Conservation (phyloP, 1,140 invertebrate genomes). For the Anoplophora glabripennis region DNA sequence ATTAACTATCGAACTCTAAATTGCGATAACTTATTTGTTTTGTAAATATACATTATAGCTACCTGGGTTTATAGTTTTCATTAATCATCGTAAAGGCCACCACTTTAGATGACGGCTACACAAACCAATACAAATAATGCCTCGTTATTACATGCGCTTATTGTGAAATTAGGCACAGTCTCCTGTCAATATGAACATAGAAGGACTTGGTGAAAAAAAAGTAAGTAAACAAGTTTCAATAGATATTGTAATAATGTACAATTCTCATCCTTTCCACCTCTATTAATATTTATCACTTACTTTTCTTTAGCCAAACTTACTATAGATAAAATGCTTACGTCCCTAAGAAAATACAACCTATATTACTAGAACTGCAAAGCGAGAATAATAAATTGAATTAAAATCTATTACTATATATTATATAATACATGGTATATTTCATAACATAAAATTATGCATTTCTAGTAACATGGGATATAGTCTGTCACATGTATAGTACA, state of each 20-base stretch:
- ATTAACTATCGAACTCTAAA: no score
- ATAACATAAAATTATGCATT: conserved; percentile 26
- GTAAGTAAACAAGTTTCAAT: no score
- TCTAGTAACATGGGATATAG: conserved; percentile 43
- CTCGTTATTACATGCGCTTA: conserved; percentile 26
- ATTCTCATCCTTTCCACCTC: no score
- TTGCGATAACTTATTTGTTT: no score
- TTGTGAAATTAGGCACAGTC: conserved; percentile 47
- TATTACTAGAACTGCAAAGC: conserved; percentile 41
- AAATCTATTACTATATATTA: conserved; percentile 21
- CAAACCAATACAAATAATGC: conserved; percentile 3
- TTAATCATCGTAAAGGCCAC: no score
- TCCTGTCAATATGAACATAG: conserved; percentile 39
- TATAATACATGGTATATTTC: conserved; percentile 21
- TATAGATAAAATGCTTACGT: conserved; percentile 42
- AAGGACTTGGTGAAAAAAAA: not conserved
- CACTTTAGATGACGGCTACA: not conserved
- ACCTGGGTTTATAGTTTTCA: no score
- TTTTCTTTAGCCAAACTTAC: not conserved
- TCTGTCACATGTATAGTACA: conserved; percentile 34
- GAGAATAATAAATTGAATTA: conserved; percentile 16
- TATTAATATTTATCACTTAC: no score
- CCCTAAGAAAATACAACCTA: conserved; percentile 38
- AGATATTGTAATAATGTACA: no score
- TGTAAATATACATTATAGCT: no score